Percentiles rank a stretch among this genome's conserved stretches.
Evolutionary conservation across 2,113 vertebrate genomes (phyloP).

Genomic region (Mobula birostris): DNA sequence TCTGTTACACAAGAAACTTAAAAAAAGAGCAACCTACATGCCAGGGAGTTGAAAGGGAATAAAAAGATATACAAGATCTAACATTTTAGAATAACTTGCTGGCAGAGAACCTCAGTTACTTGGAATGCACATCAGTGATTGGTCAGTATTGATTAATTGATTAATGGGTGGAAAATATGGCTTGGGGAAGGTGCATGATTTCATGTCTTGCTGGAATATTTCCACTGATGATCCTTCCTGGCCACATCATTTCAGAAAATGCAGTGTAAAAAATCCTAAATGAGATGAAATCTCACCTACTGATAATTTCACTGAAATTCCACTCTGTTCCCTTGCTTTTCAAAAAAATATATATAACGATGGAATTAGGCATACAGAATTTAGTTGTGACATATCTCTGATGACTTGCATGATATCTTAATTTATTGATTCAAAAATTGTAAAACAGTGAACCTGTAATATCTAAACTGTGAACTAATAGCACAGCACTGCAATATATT

Average conservation of each 20-base stretch:
- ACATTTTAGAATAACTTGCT: neutral
- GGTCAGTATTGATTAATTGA: neutral
- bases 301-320: neutral
- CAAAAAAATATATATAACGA: neutral
- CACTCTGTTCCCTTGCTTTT: neutral
- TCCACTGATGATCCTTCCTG: neutral
- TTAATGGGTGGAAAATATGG: neutral
- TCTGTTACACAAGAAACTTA: neutral
- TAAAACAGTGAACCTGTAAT: neutral
- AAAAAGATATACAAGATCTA: neutral
- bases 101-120: neutral
- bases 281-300: neutral
- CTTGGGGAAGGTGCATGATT: neutral
- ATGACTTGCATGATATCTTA: neutral
- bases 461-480: neutral
- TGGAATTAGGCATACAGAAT: neutral
- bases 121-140: neutral
- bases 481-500: neutral
- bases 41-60: neutral
- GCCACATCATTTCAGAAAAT: neutral
- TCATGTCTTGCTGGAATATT: neutral
- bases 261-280: neutral
- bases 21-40: neutral
- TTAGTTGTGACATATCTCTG: neutral
- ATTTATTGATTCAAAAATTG: neutral